Evolutionary conservation across 2,113 vertebrate genomes (phyloP).

Genomic region (Ceuthmochares aereus): DNA sequence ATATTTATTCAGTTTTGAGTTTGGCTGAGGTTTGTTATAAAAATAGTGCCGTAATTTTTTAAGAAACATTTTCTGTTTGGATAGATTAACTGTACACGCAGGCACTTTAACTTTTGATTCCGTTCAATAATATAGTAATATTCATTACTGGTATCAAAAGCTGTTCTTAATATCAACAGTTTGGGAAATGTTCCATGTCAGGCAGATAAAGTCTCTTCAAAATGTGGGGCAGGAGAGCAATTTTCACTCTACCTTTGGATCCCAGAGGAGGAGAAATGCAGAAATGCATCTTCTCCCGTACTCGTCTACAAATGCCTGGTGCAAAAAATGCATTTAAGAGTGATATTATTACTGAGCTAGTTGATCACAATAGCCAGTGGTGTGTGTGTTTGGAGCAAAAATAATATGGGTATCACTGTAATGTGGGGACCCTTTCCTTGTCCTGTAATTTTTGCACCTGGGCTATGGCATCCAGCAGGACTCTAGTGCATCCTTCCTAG

Average conservation of each 20-base stretch:
- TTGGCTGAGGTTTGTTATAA: slow-evolving; percentile 67
- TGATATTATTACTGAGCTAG: background rate
- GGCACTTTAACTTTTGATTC: slow-evolving; percentile 72
- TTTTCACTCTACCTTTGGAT: background rate
- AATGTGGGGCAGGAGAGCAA: background rate
- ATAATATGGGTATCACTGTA: accelerated
- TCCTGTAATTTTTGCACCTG: background rate
- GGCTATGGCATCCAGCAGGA: background rate
- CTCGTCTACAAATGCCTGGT: background rate
- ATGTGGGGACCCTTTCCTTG: background rate
- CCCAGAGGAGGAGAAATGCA: background rate
- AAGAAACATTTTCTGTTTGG: slow-evolving; percentile 73
- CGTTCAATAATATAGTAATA: slow-evolving; percentile 58
- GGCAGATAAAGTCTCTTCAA: slow-evolving; percentile 38
- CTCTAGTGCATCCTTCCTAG: accelerated
- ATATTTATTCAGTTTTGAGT: slow-evolving; percentile 58
- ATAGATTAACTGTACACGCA: slow-evolving; percentile 71
- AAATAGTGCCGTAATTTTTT: slow-evolving; percentile 65
- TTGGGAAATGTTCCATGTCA: slow-evolving; percentile 26
- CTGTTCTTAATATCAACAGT: slow-evolving; percentile 16
- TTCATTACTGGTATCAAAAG: slow-evolving; percentile 50
- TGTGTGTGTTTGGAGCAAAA: background rate
- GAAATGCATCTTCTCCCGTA: background rate
- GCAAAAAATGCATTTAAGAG: background rate
- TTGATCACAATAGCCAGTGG: accelerated